Evolutionary conservation across 2,888 invertebrate species (phyloP).

Genomic region (Sicus ferrugineus): DNA sequence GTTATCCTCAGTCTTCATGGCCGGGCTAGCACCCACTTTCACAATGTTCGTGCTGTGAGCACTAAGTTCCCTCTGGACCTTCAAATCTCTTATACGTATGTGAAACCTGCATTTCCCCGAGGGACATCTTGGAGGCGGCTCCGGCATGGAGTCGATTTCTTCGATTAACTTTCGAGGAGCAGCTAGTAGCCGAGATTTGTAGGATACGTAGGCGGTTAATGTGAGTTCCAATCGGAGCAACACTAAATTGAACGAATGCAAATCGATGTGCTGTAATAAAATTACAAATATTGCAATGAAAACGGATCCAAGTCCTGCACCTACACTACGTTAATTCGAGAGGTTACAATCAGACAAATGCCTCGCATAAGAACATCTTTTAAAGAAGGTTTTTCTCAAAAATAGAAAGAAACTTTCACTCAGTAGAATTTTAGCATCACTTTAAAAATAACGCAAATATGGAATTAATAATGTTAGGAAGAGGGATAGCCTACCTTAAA

Average conservation of each 20-base stretch:
- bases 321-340: too few relatives aligned
- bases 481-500: slow-evolving; percentile 69
- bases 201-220: slow-evolving; percentile 83
- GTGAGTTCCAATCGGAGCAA: slow-evolving; percentile 73
- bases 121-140: slow-evolving; percentile 72
- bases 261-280: slow-evolving; percentile 69
- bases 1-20: slow-evolving; percentile 62
- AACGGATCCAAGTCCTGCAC: too few relatives aligned
- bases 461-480: not conserved
- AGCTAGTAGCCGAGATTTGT: slow-evolving; percentile 79
- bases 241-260: slow-evolving; percentile 72
- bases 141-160: slow-evolving; percentile 71
- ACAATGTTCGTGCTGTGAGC: slow-evolving; percentile 53
- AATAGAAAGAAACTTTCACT: slow-evolving; percentile 59
- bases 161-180: slow-evolving; percentile 76
- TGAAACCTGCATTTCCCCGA: slow-evolving; percentile 73
- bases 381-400: slow-evolving; percentile 54
- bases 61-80: slow-evolving; percentile 57
- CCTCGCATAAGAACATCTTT: slow-evolving; percentile 49
- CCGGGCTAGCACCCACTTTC: slow-evolving; percentile 65
- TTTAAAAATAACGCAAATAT: slow-evolving; percentile 23
- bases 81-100: slow-evolving; percentile 65
- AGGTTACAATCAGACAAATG: slow-evolving; percentile 48
- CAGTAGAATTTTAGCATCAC: slow-evolving; percentile 60
- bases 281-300: too few relatives aligned